A percentile compares a stretch with the other conserved stretches of the same genome.
These are phyloP conservation scores for Pseudochirops corinnae DNA, from an alignment of 2,797 vertebrate genomes.

Conservation along the genomic window DNA sequence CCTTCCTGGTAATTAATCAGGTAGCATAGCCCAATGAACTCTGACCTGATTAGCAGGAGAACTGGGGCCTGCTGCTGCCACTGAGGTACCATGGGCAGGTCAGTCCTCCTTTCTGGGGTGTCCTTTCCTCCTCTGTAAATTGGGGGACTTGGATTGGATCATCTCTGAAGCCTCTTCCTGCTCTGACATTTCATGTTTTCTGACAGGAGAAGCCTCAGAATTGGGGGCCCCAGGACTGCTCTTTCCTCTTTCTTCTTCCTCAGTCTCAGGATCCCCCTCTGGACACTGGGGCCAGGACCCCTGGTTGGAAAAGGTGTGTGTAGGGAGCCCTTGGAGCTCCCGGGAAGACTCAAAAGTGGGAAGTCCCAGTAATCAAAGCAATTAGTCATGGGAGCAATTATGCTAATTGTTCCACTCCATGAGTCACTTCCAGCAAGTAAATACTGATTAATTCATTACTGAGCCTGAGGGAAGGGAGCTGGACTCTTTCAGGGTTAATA, in stretches of 20 bases:
- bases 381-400: conserved; percentile 80
- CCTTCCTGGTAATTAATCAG: not conserved
- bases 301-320: conserved; percentile 23
- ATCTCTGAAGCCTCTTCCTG: not conserved
- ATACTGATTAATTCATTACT: conserved; percentile 83
- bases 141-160: not conserved
- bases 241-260: not conserved
- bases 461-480: not conserved
- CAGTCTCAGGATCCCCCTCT: not conserved
- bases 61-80: not conserved
- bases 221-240: not conserved
- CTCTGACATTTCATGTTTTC: not conserved
- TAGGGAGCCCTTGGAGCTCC: conserved; percentile 42
- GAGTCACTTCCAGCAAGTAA: conserved; percentile 81
- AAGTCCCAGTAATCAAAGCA: conserved; percentile 66
- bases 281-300: not conserved
- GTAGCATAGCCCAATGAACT: not conserved
- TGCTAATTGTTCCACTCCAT: conserved; percentile 77
- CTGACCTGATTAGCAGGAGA: not conserved
- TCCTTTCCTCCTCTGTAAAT: not conserved
- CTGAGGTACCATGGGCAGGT: not conserved
- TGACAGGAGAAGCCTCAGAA: not conserved
- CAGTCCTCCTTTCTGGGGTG: not conserved
- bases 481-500: not conserved
- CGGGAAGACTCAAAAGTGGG: conserved; percentile 60